Evolutionary conservation across 2,888 invertebrate species (phyloP).

Genomic region (Dynastes grantii): DNA sequence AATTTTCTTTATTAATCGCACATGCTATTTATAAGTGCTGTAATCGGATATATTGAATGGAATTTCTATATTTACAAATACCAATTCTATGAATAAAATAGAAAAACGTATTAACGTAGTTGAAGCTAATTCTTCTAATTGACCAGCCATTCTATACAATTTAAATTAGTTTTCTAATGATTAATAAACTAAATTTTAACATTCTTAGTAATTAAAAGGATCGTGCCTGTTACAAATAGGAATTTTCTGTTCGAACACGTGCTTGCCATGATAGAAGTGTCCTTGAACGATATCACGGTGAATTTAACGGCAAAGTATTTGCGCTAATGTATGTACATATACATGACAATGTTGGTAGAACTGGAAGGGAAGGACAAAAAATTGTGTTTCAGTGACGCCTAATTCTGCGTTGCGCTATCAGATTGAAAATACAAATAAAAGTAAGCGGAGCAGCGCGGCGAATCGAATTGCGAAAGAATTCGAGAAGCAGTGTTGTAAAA

Average conservation of each 20-base stretch:
- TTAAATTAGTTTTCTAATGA: conserved; percentile 2
- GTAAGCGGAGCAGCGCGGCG: not conserved
- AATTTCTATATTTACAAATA: conserved; percentile 27
- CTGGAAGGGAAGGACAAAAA: not conserved
- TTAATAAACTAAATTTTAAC: conserved; percentile 4
- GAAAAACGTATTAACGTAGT: not conserved
- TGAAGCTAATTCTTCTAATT: conserved; percentile 7
- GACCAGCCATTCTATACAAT: not conserved
- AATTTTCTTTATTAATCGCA: not conserved
- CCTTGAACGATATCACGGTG: conserved; percentile 9
- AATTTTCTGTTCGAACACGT: conserved; percentile 19
- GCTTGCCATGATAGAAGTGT: not conserved
- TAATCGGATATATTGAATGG: not conserved
- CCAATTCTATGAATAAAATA: not conserved
- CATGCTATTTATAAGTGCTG: conserved; percentile 3
- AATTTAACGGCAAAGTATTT: not conserved
- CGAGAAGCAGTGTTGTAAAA: not conserved
- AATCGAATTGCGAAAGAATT: not conserved
- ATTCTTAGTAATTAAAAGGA: conserved; percentile 14
- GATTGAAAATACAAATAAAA: not conserved
- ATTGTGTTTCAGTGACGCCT: not conserved
- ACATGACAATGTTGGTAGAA: not conserved
- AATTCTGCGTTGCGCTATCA: not conserved
- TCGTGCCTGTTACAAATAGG: not conserved
- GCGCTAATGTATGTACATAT: not conserved